phyloP scores from a whole-genome alignment of 2,797 vertebrate genomes.

The Pelobates cultripes region DNA sequence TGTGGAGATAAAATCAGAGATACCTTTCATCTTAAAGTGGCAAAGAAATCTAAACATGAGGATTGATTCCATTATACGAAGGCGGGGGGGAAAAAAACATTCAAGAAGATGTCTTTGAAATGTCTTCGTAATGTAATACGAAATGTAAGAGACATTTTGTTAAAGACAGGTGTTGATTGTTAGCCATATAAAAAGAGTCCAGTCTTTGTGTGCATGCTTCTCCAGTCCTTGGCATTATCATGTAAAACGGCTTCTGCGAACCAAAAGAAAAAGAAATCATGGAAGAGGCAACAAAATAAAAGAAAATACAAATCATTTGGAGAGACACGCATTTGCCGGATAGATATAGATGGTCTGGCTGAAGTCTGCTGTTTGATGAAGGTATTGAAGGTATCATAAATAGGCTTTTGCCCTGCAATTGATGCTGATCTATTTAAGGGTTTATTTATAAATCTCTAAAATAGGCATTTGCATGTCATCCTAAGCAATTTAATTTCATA shows the following conservation, averaged over 20 bases:
- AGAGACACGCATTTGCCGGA: constrained; percentile 20
- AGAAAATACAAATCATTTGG: constrained; percentile 43
- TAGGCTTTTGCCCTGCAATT: constrained; percentile 42
- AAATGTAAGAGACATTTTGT: constrained; percentile 49
- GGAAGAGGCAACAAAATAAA: constrained; percentile 43
- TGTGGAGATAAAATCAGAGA: background rate
- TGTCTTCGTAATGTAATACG: constrained; percentile 37
- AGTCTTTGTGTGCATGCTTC: constrained; percentile 45
- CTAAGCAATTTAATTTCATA: constrained; percentile 46
- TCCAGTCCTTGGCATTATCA: constrained; percentile 45
- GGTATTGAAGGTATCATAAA: constrained; percentile 47
- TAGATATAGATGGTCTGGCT: constrained; percentile 18
- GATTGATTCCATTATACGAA: constrained; percentile 34
- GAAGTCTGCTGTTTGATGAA: constrained; percentile 47
- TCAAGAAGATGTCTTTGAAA: constrained; percentile 44
- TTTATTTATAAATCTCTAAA: constrained; percentile 44
- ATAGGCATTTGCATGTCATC: constrained; percentile 38
- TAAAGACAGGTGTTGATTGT: constrained; percentile 49
- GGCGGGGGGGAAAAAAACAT: constrained; percentile 27
- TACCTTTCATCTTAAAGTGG: constrained; percentile 17
- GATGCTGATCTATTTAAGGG: constrained; percentile 47
- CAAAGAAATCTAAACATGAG: constrained; percentile 48
- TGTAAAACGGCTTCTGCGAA: constrained; percentile 46
- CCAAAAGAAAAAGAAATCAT: constrained; percentile 23
- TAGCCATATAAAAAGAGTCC: constrained; percentile 47